Base-by-base conservation (phyloP, 1,140 invertebrate species). In the Drosophila trapezifrons region DNA sequence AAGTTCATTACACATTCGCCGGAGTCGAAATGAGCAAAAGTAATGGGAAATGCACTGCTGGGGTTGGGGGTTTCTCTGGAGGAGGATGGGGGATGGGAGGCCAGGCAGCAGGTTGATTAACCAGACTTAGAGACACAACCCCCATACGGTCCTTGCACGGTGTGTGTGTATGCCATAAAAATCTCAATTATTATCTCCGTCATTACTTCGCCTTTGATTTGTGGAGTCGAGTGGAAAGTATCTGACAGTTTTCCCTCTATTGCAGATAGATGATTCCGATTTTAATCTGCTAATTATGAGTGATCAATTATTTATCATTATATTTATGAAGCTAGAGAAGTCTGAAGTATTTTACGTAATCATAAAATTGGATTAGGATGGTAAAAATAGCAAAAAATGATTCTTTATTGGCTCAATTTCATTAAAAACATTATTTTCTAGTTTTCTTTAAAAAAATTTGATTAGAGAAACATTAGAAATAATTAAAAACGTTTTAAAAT, bases 1-100 rank as follows among this genome's bases (percentile, higher is more conserved):
- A 71, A 87, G 84, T 87, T 87, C 83, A 87, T 87, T 87, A 87
- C 83, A 76, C 84, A 86, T 79, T 82, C 75, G 69, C 78, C 38
- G 62, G 45, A 81, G 77, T 78, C 69, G 85, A 89, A 89, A 89
- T 89, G 84, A 89, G 84, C 84, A 89, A 84, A 89, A 84, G 80
- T 89, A 89, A 89, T 89, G 84, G 86, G 84, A 89, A 82, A 55
- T 79, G 45, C 75, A 55, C 7, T 52, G 55, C 3, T 2, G 22
- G 8, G 3, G 70, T 46, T n/a, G 49, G 57, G 54, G 42, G 35
- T 18, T 13, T n/a, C 15, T n/a, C n/a, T n/a, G 17, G 17, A 43
- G 27, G 6, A 13, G 32, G 1, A 17, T 15, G 32, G 51, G 42
- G 59, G 27, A 32, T 17, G 45, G 35, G 51, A 10, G 38, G n/a